Evolutionary conservation across 2,113 vertebrate genomes (phyloP), one percentile per base, ranked within the genome.

Genomic region (Notothenia rossii): DNA sequence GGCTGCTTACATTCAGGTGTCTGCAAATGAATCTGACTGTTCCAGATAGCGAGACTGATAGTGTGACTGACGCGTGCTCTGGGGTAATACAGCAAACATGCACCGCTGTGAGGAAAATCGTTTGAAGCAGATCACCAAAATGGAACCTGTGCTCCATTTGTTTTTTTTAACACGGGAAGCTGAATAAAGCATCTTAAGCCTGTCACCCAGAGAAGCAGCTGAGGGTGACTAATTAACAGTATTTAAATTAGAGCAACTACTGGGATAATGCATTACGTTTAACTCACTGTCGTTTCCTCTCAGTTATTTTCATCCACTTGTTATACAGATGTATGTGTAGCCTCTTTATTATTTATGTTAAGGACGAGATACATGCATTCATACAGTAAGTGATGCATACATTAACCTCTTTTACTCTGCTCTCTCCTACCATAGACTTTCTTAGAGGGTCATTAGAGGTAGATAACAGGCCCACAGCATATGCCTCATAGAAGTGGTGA

Each of bases 31-130:
- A 58, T 79, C 72, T 3, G 53, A 69, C 62, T 72, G 61, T 83
- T 88, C 86, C 68, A 68, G 79, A 83, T 68, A 22, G 18, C n/a
- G 15, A 14, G 43, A 66, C 73, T 69, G 79, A 83, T 78, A 8
- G 54, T 74, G 82, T 71, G 18, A 67, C 72, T 79, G 70, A 62
- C 33, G 53, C 17, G 36, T 48, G 77, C 67, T 81, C 46, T 65
- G 49, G 49, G 63, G 63, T 83, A 56, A 74, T 46, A 77, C 8
- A 25, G 51, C 50, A 67, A 77, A 78, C 67, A 59, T 17, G 29
- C 46, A 53, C 60, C 0, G 53, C 50, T 70, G 75, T 55, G 79
- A 79, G 54, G 75, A 65, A 64, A 81, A 85, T 14, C 64, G 56
- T 81, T 46, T 76, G 63, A 56, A 53, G 56, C 56, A 49, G 75